Evolutionary conservation across 2,797 vertebrate species (phyloP).

Genomic region (Scyliorhinus canicula): DNA sequence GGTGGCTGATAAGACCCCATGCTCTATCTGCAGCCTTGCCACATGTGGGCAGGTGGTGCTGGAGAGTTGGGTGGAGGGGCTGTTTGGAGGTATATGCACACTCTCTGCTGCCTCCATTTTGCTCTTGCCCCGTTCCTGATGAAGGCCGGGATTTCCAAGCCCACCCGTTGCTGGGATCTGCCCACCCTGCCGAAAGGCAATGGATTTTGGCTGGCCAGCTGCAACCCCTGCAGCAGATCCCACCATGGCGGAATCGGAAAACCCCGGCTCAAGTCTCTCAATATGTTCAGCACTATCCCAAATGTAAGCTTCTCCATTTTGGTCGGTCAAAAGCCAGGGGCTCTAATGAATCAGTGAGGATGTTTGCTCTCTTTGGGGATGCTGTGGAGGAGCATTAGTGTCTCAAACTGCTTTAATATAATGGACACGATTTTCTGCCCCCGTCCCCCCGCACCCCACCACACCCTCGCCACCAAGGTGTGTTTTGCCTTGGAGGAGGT

Average conservation of each 20-base stretch:
- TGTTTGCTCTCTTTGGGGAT: not conserved
- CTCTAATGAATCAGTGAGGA: not conserved
- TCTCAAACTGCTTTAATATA: constrained; percentile 1
- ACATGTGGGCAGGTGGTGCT: not conserved
- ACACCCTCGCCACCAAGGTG: too few species aligned
- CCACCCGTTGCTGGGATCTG: too few species aligned
- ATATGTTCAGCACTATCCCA: not conserved
- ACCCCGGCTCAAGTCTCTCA: not conserved
- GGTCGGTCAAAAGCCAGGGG: not conserved
- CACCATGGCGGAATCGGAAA: too few species aligned
- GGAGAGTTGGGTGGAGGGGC: not conserved
- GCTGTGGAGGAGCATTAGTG: not conserved
- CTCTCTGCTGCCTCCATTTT: not conserved
- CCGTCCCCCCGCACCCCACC: too few species aligned
- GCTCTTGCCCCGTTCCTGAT: not conserved
- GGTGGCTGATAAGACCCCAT: not conserved
- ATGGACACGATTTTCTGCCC: too few species aligned
- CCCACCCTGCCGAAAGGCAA: too few species aligned
- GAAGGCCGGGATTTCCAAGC: not conserved
- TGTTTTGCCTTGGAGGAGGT: too few species aligned
- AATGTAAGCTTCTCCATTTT: not conserved
- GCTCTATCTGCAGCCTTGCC: not conserved
- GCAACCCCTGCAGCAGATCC: too few species aligned
- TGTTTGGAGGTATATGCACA: not conserved
- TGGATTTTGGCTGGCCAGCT: too few species aligned